Percentiles rank a stretch among this genome's conserved stretches.
Evolutionary conservation across 2,797 vertebrate species (phyloP).

Genomic region (Coracias cyanogaster): DNA sequence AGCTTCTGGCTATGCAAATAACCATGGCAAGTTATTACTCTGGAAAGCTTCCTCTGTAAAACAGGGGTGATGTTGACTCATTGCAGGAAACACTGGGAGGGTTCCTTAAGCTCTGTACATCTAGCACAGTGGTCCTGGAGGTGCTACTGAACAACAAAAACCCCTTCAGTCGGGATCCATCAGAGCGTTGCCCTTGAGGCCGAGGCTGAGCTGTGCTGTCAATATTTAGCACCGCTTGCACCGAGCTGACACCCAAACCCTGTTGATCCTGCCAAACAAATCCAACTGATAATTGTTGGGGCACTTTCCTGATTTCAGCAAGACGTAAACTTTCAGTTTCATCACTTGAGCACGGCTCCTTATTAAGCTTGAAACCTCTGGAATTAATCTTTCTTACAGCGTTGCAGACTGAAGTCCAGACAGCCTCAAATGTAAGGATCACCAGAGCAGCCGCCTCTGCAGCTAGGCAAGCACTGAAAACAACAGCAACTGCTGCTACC

Average conservation of each 20-base stretch:
- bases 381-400: slow-evolving; percentile 6
- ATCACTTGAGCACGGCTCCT: neutral
- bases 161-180: neutral
- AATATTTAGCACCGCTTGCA: neutral
- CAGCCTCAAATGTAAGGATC: neutral
- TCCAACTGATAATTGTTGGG: neutral
- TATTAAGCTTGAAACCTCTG: neutral
- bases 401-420: neutral
- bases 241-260: neutral
- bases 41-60: neutral
- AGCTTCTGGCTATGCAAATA: neutral
- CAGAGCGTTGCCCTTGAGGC: neutral
- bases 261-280: neutral
- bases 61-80: too few relatives aligned
- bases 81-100: neutral
- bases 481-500: neutral
- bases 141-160: neutral
- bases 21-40: neutral
- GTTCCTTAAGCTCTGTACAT: neutral
- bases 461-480: slow-evolving; percentile 33
- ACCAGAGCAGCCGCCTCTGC: slow-evolving; percentile 60
- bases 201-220: neutral
- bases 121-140: neutral
- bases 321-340: neutral
- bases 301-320: neutral